Percentiles rank a stretch among this genome's conserved stretches.
Conservation (phyloP, 2,797 vertebrate genomes). For the Heterohyrax brucei region DNA sequence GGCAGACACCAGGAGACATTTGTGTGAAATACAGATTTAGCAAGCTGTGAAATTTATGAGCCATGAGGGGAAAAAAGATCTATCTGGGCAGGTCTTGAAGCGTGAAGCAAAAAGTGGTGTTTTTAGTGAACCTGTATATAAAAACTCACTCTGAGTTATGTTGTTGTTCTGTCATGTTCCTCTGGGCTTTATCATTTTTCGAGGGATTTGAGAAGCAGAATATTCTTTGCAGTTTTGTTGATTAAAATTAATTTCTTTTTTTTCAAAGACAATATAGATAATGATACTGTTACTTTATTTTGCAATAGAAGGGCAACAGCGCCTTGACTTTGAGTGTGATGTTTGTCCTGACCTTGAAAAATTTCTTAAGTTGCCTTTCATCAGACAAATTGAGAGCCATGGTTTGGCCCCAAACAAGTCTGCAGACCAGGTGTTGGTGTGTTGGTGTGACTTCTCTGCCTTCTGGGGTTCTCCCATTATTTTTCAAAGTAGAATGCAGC, state of each 20-base stretch:
- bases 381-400: slow-evolving; percentile 48
- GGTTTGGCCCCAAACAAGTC: slow-evolving; percentile 12
- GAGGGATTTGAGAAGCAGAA: slow-evolving; percentile 50
- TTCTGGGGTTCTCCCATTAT: slow-evolving; percentile 14
- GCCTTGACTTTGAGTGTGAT: neutral
- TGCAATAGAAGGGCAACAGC: neutral
- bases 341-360: slow-evolving; percentile 75
- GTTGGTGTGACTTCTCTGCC: slow-evolving; percentile 10
- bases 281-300: slow-evolving; percentile 23
- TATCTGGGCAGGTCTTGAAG: slow-evolving; percentile 62
- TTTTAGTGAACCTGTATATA: slow-evolving; percentile 45
- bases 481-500: neutral
- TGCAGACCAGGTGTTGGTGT: neutral
- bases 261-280: slow-evolving; percentile 7
- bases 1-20: slow-evolving; percentile 40
- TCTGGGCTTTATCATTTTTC: slow-evolving; percentile 54
- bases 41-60: slow-evolving; percentile 75
- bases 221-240: slow-evolving; percentile 58
- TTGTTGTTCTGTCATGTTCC: neutral
- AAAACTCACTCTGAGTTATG: slow-evolving; percentile 57
- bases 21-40: slow-evolving; percentile 79
- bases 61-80: slow-evolving; percentile 45
- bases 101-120: slow-evolving; percentile 69
- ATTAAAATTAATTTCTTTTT: slow-evolving; percentile 57
- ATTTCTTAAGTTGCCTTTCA: slow-evolving; percentile 47